These are phyloP conservation scores for Trogon surrucura DNA, from an alignment of 2,113 vertebrate genomes.

Conservation along the genomic window DNA sequence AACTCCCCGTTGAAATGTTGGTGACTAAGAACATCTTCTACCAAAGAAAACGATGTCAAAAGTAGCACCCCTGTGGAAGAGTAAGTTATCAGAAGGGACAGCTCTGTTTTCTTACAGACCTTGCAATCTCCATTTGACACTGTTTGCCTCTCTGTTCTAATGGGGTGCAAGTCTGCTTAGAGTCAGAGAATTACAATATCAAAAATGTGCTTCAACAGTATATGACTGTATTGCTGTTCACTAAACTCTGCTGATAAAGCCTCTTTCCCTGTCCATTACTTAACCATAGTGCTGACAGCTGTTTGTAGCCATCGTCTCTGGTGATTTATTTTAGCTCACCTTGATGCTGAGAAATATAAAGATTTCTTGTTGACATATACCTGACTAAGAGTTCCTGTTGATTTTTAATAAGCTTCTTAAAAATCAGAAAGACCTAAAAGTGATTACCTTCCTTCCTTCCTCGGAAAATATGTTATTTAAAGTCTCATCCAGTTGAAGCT, in stretches of 20 bases:
- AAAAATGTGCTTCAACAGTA: background rate
- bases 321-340: background rate
- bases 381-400: background rate
- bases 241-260: background rate
- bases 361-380: background rate
- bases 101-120: background rate
- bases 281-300: background rate
- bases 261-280: background rate
- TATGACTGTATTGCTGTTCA: background rate
- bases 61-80: rapidly evolving
- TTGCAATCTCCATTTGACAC: background rate
- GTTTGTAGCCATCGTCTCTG: background rate
- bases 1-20: background rate
- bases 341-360: background rate
- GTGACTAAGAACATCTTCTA: background rate
- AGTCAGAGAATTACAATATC: background rate
- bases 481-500: background rate
- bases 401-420: background rate
- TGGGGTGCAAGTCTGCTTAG: background rate
- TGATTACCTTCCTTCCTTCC: background rate
- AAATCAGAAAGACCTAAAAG: background rate
- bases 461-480: background rate
- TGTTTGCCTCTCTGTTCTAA: background rate
- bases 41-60: background rate
- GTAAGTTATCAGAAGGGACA: rapidly evolving